A percentile compares a stretch with the other conserved stretches of the same genome.
Conservation (phyloP, 2,113 vertebrate genomes). For the Lophochroa leadbeateri region DNA sequence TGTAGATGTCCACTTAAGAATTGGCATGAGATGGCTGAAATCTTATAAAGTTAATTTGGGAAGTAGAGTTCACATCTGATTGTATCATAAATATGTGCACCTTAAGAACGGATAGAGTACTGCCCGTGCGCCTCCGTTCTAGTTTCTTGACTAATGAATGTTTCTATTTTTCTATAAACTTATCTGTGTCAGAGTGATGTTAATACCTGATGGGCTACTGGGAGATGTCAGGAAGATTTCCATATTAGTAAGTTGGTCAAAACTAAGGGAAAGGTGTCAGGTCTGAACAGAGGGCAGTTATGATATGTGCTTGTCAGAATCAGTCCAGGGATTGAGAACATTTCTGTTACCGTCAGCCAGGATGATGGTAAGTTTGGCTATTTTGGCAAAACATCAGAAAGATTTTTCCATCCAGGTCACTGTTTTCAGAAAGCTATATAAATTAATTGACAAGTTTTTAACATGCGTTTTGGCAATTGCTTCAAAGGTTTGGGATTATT, state of each 20-base stretch:
- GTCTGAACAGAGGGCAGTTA: neutral
- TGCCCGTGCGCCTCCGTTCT: neutral
- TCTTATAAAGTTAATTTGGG: neutral
- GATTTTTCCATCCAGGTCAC: neutral
- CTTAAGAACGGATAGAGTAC: neutral
- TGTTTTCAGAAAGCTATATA: neutral
- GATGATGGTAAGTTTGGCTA: neutral
- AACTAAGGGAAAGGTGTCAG: neutral
- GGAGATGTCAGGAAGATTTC: neutral
- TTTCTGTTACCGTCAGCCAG: neutral
- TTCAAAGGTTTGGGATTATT: neutral
- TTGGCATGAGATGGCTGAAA: neutral
- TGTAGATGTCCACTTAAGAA: neutral
- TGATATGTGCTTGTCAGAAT: neutral
- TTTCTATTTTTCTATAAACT: neutral
- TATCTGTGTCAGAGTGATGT: neutral
- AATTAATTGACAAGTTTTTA: neutral
- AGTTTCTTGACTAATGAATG: neutral
- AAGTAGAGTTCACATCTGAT: neutral
- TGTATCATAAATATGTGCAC: neutral
- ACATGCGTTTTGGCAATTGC: neutral
- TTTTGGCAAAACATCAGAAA: neutral
- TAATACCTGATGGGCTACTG: neutral
- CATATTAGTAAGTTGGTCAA: neutral
- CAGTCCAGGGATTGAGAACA: neutral